A percentile compares a stretch with the other conserved stretches of the same genome.
Evolutionary conservation across 2,797 vertebrate species (phyloP).

Genomic region (Brachymystax lenok): DNA sequence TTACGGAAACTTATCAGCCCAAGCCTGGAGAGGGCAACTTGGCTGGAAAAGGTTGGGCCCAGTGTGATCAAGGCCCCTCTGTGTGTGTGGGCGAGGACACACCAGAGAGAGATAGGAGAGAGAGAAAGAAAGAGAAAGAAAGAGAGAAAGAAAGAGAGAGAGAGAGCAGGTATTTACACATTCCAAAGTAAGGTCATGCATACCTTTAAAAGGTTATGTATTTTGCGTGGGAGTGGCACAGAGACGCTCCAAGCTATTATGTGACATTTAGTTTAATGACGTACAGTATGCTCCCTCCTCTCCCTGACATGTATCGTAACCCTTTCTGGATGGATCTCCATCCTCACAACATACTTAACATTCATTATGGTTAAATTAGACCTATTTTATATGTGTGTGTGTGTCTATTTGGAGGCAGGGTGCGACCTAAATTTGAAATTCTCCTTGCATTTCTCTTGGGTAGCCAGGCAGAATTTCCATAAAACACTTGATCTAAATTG

Average conservation of each 20-base stretch:
- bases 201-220: background rate
- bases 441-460: too few relatives aligned
- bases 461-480: too few relatives aligned
- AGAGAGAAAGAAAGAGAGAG: background rate
- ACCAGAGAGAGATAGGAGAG: background rate
- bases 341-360: background rate
- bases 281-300: background rate
- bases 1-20: slow-evolving; percentile 69
- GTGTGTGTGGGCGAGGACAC: slow-evolving; percentile 25
- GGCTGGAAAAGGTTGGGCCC: slow-evolving; percentile 60
- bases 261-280: background rate
- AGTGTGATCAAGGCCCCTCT: slow-evolving; percentile 51
- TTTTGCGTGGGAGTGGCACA: background rate
- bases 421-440: background rate
- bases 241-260: slow-evolving; percentile 2
- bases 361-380: background rate
- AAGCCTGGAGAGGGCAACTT: slow-evolving; percentile 25
- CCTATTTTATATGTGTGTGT: background rate
- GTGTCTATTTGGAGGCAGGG: background rate
- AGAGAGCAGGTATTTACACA: slow-evolving; percentile 19
- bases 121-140: background rate
- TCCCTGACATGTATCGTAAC: too few relatives aligned
- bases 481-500: background rate
- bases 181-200: slow-evolving; percentile 13
- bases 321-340: background rate